Percentiles rank a stretch among this genome's conserved stretches.
phyloP scores from a whole-genome alignment of 2,113 vertebrate species.

The Saccopteryx bilineata region DNA sequence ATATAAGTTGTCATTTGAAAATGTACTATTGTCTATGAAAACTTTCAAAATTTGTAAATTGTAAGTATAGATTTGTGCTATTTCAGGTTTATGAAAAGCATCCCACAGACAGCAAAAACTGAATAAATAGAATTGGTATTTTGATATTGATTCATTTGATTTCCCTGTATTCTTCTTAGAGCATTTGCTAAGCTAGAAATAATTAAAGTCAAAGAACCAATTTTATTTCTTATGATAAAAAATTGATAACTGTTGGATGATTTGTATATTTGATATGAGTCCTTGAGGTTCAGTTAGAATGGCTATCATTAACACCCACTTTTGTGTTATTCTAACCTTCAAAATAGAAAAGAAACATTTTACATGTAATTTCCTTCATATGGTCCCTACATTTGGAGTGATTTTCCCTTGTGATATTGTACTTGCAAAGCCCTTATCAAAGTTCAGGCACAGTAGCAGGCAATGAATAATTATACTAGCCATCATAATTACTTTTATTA shows the following conservation, averaged over 20 bases:
- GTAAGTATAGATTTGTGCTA: no score
- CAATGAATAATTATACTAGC: no score
- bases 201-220: neutral
- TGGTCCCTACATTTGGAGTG: neutral
- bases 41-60: neutral
- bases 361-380: neutral
- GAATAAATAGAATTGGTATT: neutral
- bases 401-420: neutral
- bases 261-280: neutral
- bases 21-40: accelerated
- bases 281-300: neutral
- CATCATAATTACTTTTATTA: accelerated
- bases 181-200: neutral
- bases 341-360: neutral
- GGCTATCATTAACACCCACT: no score
- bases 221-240: neutral
- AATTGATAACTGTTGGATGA: neutral
- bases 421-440: no score
- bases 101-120: neutral
- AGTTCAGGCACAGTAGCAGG: neutral
- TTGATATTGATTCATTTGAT: neutral
- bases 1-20: neutral
- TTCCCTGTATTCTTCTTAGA: neutral
- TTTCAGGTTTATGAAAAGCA: neutral
- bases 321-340: neutral